These are phyloP conservation scores for Melanotaenia pygmaea DNA, from an alignment of 2,797 vertebrate species.

Conservation along the genomic window DNA sequence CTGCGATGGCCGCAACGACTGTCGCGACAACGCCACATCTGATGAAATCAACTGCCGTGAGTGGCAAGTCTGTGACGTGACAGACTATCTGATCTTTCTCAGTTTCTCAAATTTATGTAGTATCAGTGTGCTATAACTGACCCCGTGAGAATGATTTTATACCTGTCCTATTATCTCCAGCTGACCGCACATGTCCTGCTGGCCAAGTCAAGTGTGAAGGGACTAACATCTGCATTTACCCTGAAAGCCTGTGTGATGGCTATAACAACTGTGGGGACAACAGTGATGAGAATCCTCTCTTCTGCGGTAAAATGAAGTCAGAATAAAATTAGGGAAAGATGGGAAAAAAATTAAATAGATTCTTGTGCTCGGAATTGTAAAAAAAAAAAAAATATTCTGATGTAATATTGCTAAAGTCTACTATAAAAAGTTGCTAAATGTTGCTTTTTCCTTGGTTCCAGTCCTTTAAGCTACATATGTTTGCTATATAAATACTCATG, in stretches of 20 bases:
- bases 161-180: constrained; percentile 67
- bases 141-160: background rate
- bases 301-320: constrained; percentile 71
- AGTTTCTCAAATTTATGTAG: background rate
- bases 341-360: background rate
- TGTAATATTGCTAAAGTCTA: too few species aligned
- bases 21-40: constrained; percentile 89
- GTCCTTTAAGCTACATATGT: too few species aligned
- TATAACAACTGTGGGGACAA: constrained; percentile 84
- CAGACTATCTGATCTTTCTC: background rate
- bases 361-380: background rate
- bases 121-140: background rate
- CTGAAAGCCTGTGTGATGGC: constrained; percentile 87
- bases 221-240: constrained; percentile 92
- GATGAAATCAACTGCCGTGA: constrained; percentile 95
- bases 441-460: too few species aligned
- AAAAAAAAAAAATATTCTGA: too few species aligned
- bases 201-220: constrained; percentile 88
- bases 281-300: constrained; percentile 83
- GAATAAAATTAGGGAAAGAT: background rate
- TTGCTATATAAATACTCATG: too few species aligned
- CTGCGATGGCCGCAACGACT: constrained; percentile 91
- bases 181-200: constrained; percentile 86
- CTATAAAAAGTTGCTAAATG: too few species aligned
- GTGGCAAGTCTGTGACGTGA: constrained; percentile 58